Conservation (phyloP, 2,113 vertebrate genomes). For the Sinocyclocheilus anshuiensis region DNA sequence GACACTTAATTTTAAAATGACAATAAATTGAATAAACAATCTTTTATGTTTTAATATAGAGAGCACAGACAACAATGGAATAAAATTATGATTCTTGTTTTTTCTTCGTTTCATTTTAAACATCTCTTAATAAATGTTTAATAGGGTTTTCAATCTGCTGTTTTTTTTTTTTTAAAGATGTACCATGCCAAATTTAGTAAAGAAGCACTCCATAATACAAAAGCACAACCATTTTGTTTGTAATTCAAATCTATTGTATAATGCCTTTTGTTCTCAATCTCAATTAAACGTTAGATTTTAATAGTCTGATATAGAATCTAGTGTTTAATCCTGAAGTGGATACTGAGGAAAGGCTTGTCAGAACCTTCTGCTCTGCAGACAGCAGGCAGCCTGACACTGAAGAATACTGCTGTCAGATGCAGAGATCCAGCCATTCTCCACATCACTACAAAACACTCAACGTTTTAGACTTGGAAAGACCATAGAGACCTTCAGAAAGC, state of each 20-base stretch:
- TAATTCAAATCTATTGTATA: not conserved
- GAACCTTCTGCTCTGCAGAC: constrained; percentile 68
- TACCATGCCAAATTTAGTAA: not conserved
- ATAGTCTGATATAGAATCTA: not conserved
- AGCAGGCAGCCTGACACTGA: constrained; percentile 60
- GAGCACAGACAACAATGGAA: not conserved
- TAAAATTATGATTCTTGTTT: not conserved
- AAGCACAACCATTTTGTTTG: not conserved
- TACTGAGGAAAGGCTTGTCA: constrained; percentile 60
- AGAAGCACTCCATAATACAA: not conserved
- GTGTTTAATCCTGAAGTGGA: constrained; percentile 49
- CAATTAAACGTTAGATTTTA: not conserved
- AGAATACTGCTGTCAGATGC: constrained; percentile 69
- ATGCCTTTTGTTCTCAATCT: not conserved
- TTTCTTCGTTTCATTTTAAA: not conserved
- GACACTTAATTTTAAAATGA: not conserved
- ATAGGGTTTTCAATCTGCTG: too few species aligned
- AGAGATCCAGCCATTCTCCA: constrained; percentile 50
- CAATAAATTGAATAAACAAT: not conserved
- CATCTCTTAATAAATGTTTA: not conserved
- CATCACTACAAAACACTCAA: constrained; percentile 28
- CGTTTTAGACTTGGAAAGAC: constrained; percentile 15
- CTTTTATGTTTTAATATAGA: not conserved
- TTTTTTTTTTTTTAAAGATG: not conserved
- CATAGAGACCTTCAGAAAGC: not conserved